Evolutionary conservation across 30 jellyfish, hydroid and myxozoan genomes (phyloP), one percentile per base, ranked within the genome.

Genomic region (Clytia hemisphaerica): DNA sequence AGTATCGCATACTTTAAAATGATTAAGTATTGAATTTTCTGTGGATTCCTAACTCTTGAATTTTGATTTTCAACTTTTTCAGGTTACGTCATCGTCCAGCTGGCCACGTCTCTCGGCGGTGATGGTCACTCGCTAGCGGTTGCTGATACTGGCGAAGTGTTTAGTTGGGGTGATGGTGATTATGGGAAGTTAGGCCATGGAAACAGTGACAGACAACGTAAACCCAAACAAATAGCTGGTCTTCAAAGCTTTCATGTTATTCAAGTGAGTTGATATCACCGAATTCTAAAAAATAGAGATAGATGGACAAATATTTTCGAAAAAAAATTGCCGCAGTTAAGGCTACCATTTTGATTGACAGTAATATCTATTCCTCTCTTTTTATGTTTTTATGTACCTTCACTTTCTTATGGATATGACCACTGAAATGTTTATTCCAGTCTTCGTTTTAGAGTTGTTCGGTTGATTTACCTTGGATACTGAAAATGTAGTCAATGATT

Each of bases 141-240:
- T 24, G 87, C 97, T 10, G 97, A 88, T 68, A 54, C 93, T 73
- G 94, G 97, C 15, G 97, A 88, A 61, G 97, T 88, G 37, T 88
- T 88, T 71, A 88, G 97, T 40, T 88, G 97, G 97, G 97, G 97
- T 36, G 94, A 79, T 60, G 97, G 97, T 2, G 97, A 88, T 45
- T 79, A 88, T 65, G 97, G 97, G 7, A 88, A 88, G 59, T 78
- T 88, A 21, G 97, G 97, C 2, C 97, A 88, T 74, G 94, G 93
- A 49, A 63, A 92, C 26, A 71, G 93, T 34, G 97, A 88, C 50
- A 51, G 94, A 57, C 94, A 88, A 47, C 37, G 97, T 49, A 67
- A 77, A 45, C 97, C 97, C 2, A 88, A 80, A 62, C 94, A 79
- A 50, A 80, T 88, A 7, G 57, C 66, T 65, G 97, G 94, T 1